Base-by-base conservation (phyloP, 2,888 invertebrate genomes). In the Rhorus exstirpatorius region DNA sequence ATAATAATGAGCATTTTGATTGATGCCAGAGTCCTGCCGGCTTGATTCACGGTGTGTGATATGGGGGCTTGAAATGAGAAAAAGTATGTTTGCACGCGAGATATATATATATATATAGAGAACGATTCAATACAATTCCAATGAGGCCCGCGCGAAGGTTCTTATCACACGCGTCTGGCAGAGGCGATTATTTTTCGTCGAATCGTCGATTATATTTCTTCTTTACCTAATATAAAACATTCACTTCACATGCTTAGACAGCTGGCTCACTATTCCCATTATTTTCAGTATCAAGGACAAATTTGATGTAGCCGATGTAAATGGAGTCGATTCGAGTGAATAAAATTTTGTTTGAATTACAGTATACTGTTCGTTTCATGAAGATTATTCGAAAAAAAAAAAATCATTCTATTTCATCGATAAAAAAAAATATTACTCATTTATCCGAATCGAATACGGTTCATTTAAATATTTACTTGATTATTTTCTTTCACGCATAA, bases 1-100 rank as follows among this genome's bases (percentile, higher is more conserved):
- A 41, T 41, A 53, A 74, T 79, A 79, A 79, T 68, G 68, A 61
- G 61, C n/a, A 38, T 74, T 79, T 44, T 68, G 51, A 79, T 74
- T 53, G 53, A 44, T 51, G 51, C 17, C 26, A 3, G 74, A 38
- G 55, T 10, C 49, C 55, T 17, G 51, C 26, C 41, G 24, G 17
- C 21, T 61, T 61, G 41, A 68, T 61, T 68, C 53, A 65, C 46
- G 12, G 26, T 55, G 26, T 21, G 6, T 26, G 14, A 49, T 51
- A 35, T 53, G n/a, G 19, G 17, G 55, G 46, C 10, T 19, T 21
- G 14, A 65, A 26, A 55, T 46, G 21, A 35, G 14, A 41, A 17
- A 21, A 10, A 31, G 31, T 31, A 31, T 31, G 31, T 31, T 26
- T 26, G 26, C 26, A 12, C 12, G 10, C 53, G 26, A 21, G 26